Conservation (phyloP, 2,797 vertebrate species). For the Rhynchonycteris naso region DNA sequence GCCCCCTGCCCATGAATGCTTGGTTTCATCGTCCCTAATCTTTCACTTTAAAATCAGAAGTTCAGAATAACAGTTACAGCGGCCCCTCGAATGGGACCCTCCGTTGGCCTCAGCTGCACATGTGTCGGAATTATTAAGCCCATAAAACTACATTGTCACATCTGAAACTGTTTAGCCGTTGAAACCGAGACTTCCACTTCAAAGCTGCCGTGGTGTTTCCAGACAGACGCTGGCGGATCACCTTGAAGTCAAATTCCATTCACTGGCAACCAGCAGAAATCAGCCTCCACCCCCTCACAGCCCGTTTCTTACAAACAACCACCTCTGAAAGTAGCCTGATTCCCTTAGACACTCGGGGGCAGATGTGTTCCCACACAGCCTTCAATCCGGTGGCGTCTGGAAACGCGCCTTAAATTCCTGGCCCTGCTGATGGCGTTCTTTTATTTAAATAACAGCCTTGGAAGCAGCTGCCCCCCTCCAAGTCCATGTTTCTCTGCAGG, state of each 20-base stretch:
- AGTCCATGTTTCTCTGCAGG: too few species aligned
- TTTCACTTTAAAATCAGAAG: neutral
- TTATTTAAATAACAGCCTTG: too few species aligned
- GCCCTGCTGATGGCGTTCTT: neutral
- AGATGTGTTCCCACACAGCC: neutral
- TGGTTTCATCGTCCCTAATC: neutral
- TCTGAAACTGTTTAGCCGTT: conserved; percentile 91
- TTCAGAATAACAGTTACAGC: neutral
- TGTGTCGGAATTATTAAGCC: conserved; percentile 81
- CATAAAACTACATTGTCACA: conserved; percentile 88
- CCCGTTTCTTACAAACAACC: neutral
- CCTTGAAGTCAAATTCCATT: conserved; percentile 76
- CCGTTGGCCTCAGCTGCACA: neutral
- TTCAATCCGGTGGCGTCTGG: neutral
- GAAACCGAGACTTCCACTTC: conserved; percentile 88
- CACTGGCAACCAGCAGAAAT: neutral
- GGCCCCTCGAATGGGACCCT: neutral
- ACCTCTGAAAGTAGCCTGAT: fast-evolving
- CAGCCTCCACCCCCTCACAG: neutral
- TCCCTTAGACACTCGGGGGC: neutral
- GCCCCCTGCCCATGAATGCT: neutral
- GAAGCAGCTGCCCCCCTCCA: neutral
- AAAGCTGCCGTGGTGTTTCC: conserved; percentile 86
- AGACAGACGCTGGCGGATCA: conserved; percentile 83
- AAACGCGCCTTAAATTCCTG: neutral